Evolutionary conservation across 1,140 invertebrate species (phyloP).

Genomic region (Anagrus nilaparvatae): DNA sequence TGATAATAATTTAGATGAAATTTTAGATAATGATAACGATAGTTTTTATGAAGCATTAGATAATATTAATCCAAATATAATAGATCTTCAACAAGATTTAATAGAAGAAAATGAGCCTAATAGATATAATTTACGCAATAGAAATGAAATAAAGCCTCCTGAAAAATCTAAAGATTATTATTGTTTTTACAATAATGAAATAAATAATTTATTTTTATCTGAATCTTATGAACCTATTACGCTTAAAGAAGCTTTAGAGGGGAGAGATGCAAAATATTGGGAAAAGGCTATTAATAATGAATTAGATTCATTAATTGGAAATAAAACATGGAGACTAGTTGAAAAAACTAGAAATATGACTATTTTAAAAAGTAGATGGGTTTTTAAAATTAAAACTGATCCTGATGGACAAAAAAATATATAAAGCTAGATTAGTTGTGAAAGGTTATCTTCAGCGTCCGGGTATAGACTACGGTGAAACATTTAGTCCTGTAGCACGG

Average conservation of each 20-base stretch:
- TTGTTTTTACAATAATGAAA: too few species aligned
- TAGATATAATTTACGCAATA: too few species aligned
- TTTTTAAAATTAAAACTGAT: constrained; percentile 26
- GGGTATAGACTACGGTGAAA: constrained; percentile 29
- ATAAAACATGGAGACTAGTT: constrained; percentile 16
- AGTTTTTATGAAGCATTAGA: too few species aligned
- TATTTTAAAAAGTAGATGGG: constrained; percentile 27
- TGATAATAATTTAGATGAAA: too few species aligned
- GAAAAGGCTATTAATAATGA: constrained; percentile 18
- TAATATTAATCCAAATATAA: too few species aligned
- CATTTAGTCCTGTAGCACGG: constrained; percentile 21
- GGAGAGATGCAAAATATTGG: constrained; percentile 14
- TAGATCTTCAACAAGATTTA: too few species aligned
- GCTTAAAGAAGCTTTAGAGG: constrained; percentile 14
- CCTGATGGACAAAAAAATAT: too few species aligned
- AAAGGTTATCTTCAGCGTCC: constrained; percentile 22
- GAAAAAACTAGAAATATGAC: constrained; percentile 13
- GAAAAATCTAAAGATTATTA: too few species aligned
- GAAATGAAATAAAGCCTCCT: too few species aligned
- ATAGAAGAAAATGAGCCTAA: too few species aligned
- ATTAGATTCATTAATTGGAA: constrained; percentile 13
- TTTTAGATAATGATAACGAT: too few species aligned
- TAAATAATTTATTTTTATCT: too few species aligned
- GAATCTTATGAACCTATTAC: constrained; percentile 10
- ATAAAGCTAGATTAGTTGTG: constrained; percentile 35